Base-by-base conservation (phyloP, 2,888 invertebrate genomes). In the Hydraecia micacea region DNA sequence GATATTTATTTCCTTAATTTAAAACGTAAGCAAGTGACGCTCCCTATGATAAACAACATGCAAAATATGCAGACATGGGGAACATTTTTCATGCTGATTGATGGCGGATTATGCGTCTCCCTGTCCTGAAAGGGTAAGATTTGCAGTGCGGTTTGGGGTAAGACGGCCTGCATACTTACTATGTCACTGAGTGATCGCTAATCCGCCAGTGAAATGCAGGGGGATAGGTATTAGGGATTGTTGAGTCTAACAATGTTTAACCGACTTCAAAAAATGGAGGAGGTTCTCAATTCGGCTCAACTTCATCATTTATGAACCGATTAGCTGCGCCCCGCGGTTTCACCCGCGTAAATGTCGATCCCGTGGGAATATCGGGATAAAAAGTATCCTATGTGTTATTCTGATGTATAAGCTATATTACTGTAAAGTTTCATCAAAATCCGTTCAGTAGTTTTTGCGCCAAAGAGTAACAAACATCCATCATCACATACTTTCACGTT, bases 31-130 rank as follows among this genome's bases (percentile, higher is more conserved):
- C 49, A 55, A 39, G 60, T 46, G 28, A 0, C 49, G 28, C 52
- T 28, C 7, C 7, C 32, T 73, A 1, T 58, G 15, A 4, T 21
- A 42, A 83, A 6, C 6, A 67, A n/a, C 11, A 67, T 52, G 39
- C 32, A 39, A 15, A 60, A 25, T 66, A 70, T 60, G 15, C 7
- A 73, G 36, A 46, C 55, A 65, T 13, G 7, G 71, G n/a, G 67
- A 52, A 66, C 62, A 83, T 85, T 85, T 73, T 73, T 70, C 76
- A 77, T 32, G 8, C 32, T 77, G 83, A 83, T 85, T 83, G 86
- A 83, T 83, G n/a, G 58, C 4, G 73, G 82, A 81, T 83, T 81
- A 83, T 65, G 63, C 36, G 39, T 63, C 39, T 39, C 49, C 39
- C 36, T 58, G 28, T 42, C 4, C n/a, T 85, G 66, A 85, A 76